phyloP scores from a whole-genome alignment of 2,797 vertebrate genomes.

The Xenops minutus region DNA sequence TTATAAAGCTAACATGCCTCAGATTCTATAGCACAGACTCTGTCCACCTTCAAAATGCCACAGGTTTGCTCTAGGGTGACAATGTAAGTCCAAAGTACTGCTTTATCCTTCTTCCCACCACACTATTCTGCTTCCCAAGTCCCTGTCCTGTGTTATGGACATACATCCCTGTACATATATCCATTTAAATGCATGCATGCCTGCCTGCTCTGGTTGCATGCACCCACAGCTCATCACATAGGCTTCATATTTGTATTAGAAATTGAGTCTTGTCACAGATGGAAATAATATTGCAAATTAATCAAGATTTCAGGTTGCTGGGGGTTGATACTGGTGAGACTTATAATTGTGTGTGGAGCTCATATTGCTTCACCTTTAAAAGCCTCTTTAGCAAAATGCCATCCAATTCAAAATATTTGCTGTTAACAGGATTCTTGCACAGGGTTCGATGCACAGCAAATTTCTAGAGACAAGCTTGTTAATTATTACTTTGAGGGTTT shows the following conservation, averaged over 20 bases:
- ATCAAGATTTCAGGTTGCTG: background rate
- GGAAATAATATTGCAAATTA: background rate
- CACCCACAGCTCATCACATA: background rate
- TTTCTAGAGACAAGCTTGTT: background rate
- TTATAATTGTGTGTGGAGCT: background rate
- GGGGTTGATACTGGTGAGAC: background rate
- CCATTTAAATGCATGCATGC: too few species aligned
- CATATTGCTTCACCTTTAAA: background rate
- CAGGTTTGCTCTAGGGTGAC: background rate
- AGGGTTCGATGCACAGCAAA: background rate
- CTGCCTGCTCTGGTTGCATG: background rate
- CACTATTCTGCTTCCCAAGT: background rate
- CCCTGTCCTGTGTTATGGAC: background rate
- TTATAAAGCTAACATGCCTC: background rate
- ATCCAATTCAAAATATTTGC: background rate
- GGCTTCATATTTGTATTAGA: background rate
- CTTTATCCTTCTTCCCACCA: background rate
- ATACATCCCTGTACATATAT: rapidly evolving
- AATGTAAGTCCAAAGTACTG: background rate
- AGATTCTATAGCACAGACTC: background rate
- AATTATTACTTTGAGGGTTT: background rate
- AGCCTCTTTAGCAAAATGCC: background rate
- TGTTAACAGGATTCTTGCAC: background rate
- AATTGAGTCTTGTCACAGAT: background rate
- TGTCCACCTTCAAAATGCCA: background rate